Base-by-base conservation (phyloP, 2,888 invertebrate genomes). In the Strigamia transsilvanica region DNA sequence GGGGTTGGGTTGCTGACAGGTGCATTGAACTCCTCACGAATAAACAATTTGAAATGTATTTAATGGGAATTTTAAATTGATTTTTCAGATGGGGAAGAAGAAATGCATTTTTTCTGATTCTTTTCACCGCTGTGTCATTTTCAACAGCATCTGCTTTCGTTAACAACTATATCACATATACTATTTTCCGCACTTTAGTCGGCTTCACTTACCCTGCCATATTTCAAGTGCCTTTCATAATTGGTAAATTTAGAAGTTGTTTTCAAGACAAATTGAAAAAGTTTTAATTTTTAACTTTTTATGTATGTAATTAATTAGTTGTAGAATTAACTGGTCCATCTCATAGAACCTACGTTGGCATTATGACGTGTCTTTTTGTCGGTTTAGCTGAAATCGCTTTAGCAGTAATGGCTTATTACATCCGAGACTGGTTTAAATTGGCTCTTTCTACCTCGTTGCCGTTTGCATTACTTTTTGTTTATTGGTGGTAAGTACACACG, bases 1-100 rank as follows among this genome's bases (percentile, higher is more conserved):
- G 92, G 85, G 92, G 92, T 38, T 91, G 91, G 90, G 91, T 92
- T 87, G 92, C 92, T 18, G 92, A 92, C 87, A 91, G 89, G 91
- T 91, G 56, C 56, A 56, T 56, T 56, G 56, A 56, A 56, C 56
- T 56, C 6, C 6, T 21, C 5, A 18, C 10, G 56, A 56, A 56
- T 38, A 56, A 56, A 15, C 6, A 56, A 7, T 18, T 18, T n/a
- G 9, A 56, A 56, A 56, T 56, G 12, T n/a, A 42, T 51, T 13
- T 51, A 56, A 56, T 56, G 18, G 56, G 7, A 56, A 18, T 18
- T 56, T 27, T 38, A 38, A 6, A 56, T 79, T 34, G 21, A n/a
- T 84, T 41, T 84, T 41, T 12, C 87, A 91, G 92, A 86, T 92
- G 91, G 87, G 92, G 92, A 34, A 89, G 92, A 66, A 89, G 92